A percentile compares a stretch with the other conserved stretches of the same genome.
These are phyloP conservation scores for Cnemophilus loriae DNA, from an alignment of 2,113 vertebrate species.

Conservation along the genomic window DNA sequence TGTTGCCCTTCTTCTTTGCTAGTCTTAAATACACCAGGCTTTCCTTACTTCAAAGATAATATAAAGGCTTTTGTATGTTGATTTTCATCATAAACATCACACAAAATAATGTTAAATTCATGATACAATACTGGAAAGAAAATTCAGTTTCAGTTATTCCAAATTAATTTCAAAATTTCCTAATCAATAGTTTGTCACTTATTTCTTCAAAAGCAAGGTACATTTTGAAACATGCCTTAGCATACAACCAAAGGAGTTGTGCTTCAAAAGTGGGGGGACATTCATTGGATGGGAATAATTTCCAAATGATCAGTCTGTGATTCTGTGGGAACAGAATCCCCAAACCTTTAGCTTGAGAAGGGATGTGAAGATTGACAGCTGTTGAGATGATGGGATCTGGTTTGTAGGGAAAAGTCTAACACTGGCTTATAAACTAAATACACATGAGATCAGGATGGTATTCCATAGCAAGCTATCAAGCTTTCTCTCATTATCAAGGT, in stretches of 20 bases:
- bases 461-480: background rate
- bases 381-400: background rate
- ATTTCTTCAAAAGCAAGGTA: background rate
- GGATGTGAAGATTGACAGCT: background rate
- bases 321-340: background rate
- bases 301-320: background rate
- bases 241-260: background rate
- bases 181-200: fast-evolving
- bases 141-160: background rate
- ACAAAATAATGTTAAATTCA: background rate
- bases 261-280: background rate
- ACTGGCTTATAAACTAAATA: background rate
- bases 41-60: background rate
- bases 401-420: background rate
- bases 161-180: background rate
- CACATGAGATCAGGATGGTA: background rate
- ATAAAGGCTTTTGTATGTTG: background rate
- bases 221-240: background rate
- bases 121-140: background rate
- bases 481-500: background rate
- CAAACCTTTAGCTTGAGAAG: background rate
- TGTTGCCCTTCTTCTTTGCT: background rate
- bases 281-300: background rate
- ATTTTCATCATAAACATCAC: background rate
- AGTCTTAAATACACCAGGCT: background rate